Evolutionary conservation across 2,113 vertebrate species (phyloP), one percentile per base, ranked within the genome.

Genomic region (Cromileptes altivelis): DNA sequence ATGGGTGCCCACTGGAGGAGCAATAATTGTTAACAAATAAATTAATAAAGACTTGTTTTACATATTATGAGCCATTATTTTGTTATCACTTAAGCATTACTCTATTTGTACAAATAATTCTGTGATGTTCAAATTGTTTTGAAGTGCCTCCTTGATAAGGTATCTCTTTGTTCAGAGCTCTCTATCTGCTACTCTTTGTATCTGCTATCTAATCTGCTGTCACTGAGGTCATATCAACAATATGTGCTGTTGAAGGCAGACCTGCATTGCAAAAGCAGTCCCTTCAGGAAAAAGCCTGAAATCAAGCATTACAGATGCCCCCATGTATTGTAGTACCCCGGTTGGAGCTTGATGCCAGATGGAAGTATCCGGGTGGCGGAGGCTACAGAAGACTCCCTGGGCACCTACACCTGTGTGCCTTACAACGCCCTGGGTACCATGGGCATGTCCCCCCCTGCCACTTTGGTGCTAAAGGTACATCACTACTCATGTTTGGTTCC

Each of bases 361-460:
- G 98, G 98, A 93, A 99, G 97, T 75, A 98, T 99, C 92, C 96
- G 97, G 75, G 97, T 99, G 68, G 98, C 97, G 78, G 98, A 99
- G 95, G 98, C 98, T 90, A 99, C 98, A 64, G 98, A 99, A 91
- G 98, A 99, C 89, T 98, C 98, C 90, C 97, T 99, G 90, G 98
- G 98, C 97, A 99, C 98, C 93, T 99, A 99, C 94, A 99, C 98
- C 96, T 99, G 98, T 92, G 97, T 99, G 98, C 98, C 98, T 99
- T 99, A 99, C 96, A 99, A 99, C 67, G 97, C 97, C 93, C 94
- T 99, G 95, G 98, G 98, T 96, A 99, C 98, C 90, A 98, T 99
- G 97, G 98, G 98, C 96, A 97, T 97, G 96, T 99, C 98, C 92
- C 96, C 97, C 93, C 98, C 98, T 85, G 98, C 98, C 78, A 96